phyloP scores from a whole-genome alignment of 2,888 invertebrate genomes.

The Tachina grossa region DNA sequence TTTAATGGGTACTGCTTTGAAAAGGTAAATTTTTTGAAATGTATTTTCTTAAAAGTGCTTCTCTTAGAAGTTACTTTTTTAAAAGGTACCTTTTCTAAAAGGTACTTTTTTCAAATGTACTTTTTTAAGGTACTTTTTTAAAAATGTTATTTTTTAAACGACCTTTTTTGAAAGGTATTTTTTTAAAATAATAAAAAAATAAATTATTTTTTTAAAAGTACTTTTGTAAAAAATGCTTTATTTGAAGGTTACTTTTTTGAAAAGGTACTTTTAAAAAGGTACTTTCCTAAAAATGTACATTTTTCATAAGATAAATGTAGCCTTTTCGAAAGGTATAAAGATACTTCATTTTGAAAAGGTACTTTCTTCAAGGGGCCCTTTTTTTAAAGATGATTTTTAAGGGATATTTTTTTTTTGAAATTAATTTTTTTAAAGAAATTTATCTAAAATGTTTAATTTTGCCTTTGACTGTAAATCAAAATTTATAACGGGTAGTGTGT shows the following conservation, averaged over 20 bases:
- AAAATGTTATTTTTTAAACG: no score
- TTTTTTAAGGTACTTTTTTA: no score
- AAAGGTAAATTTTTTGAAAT: no score
- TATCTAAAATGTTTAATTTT: neutral
- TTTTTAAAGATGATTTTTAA: neutral
- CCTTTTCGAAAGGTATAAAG: no score
- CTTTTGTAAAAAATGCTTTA: neutral
- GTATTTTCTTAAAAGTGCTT: no score
- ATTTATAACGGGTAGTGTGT: slow-evolving; percentile 24
- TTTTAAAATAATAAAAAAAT: neutral
- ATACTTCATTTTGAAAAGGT: neutral
- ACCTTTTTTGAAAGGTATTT: neutral
- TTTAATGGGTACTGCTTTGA: neutral
- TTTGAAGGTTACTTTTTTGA: neutral
- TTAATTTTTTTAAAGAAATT: neutral
- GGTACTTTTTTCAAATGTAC: neutral
- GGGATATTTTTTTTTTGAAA: neutral
- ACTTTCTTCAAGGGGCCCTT: neutral
- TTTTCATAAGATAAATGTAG: no score
- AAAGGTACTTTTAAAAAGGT: neutral
- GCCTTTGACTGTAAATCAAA: slow-evolving; percentile 20
- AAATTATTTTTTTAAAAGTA: no score
- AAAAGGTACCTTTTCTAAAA: neutral
- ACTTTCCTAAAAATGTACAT: neutral
- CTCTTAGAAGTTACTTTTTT: neutral